These are phyloP conservation scores for Melolontha melolontha DNA, from an alignment of 2,888 invertebrate genomes.

Conservation along the genomic window DNA sequence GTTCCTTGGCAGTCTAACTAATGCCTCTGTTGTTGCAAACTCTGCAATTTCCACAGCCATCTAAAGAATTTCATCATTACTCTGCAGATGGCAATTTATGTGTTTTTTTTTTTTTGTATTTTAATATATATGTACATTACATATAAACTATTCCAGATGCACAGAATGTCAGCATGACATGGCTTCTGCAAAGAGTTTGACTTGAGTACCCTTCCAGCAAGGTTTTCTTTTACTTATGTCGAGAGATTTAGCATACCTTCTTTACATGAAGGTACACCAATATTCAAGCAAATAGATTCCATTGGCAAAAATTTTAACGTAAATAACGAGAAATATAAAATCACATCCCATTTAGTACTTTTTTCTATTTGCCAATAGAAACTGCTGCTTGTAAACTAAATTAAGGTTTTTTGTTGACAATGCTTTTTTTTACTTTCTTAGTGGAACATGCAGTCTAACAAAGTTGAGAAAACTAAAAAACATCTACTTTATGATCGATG, in stretches of 20 bases:
- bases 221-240: slow-evolving; percentile 53
- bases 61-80: slow-evolving; percentile 32
- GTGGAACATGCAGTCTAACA: slow-evolving; percentile 43
- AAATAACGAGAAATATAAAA: slow-evolving; percentile 24
- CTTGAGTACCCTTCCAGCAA: slow-evolving; percentile 64
- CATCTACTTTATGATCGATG: slow-evolving; percentile 25
- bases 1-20: slow-evolving; percentile 56
- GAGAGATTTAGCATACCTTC: slow-evolving; percentile 46
- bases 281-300: slow-evolving; percentile 22
- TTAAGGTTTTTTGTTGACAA: slow-evolving; percentile 44
- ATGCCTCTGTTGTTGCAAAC: slow-evolving; percentile 59
- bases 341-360: slow-evolving; percentile 17
- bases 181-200: slow-evolving; percentile 52
- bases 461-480: slow-evolving; percentile 30
- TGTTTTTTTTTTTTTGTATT: too few relatives aligned
- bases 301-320: slow-evolving; percentile 32
- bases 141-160: slow-evolving; percentile 33
- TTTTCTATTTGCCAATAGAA: slow-evolving; percentile 40
- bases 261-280: slow-evolving; percentile 4
- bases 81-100: slow-evolving; percentile 48
- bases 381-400: slow-evolving; percentile 41
- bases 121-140: slow-evolving; percentile 15
- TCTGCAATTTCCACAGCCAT: slow-evolving; percentile 47
- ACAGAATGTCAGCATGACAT: slow-evolving; percentile 46
- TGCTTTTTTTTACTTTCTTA: slow-evolving; percentile 36